phyloP scores from a whole-genome alignment of 2,113 vertebrate species.

The Toxostoma redivivum region DNA sequence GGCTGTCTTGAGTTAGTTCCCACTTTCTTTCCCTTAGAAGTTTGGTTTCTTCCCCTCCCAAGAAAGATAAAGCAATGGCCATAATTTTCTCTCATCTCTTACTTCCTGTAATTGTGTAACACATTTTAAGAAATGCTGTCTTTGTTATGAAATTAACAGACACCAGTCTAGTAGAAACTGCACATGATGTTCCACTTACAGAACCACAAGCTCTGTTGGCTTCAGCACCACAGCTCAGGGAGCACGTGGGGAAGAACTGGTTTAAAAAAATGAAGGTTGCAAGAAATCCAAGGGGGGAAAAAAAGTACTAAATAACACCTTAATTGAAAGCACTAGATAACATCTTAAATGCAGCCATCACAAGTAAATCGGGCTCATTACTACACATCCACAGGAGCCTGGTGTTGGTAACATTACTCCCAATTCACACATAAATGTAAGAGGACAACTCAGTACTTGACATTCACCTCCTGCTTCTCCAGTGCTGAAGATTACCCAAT shows the following conservation, averaged over 20 bases:
- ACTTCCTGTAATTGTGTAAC: not conserved
- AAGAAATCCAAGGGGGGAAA: not conserved
- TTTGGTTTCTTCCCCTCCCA: not conserved
- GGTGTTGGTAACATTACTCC: not conserved
- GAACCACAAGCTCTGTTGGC: not conserved
- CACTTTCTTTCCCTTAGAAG: not conserved
- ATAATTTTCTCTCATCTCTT: not conserved
- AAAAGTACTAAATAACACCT: not conserved
- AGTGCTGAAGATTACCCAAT: not conserved
- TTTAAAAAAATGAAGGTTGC: not conserved
- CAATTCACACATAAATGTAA: not conserved
- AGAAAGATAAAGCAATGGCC: not conserved
- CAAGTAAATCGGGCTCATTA: not conserved
- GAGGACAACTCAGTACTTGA: not conserved
- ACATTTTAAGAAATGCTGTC: not conserved
- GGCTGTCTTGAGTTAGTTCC: not conserved
- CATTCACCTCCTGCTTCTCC: not conserved
- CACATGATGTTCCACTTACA: not conserved
- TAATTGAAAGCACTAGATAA: not conserved
- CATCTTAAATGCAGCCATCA: not conserved
- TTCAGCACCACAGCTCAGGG: not conserved
- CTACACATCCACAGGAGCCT: not conserved
- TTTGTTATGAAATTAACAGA: not conserved
- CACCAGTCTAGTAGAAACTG: not conserved
- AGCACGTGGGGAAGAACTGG: accelerated